A percentile compares a stretch with the other conserved stretches of the same genome.
These are phyloP conservation scores for Sceliomorpha sp. DNA, from an alignment of 2,888 invertebrate genomes.

Conservation along the genomic window DNA sequence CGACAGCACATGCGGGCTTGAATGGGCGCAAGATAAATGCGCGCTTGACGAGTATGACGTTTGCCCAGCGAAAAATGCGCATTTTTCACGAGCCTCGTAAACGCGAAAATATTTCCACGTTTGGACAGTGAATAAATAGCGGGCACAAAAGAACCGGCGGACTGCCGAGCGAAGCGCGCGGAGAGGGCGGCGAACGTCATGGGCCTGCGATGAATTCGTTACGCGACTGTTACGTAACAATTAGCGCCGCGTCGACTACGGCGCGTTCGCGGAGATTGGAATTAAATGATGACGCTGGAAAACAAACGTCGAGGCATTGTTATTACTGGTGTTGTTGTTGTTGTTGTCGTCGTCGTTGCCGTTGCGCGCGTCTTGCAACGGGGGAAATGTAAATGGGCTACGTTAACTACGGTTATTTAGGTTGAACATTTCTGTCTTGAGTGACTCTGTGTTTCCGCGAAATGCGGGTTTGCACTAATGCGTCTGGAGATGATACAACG, in stretches of 20 bases:
- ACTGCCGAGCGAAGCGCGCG: too few species aligned
- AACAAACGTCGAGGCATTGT: too few species aligned
- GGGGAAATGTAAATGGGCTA: too few species aligned
- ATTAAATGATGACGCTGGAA: constrained; percentile 14
- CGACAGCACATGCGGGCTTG: background rate
- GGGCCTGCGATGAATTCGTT: constrained; percentile 8
- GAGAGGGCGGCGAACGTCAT: background rate
- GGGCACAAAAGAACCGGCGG: background rate
- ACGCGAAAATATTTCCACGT: constrained; percentile 19
- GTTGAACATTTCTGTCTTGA: too few species aligned
- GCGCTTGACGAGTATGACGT: background rate
- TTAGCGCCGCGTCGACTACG: constrained; percentile 18
- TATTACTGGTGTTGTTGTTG: too few species aligned
- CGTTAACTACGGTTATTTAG: too few species aligned
- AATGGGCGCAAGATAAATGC: constrained; percentile 12
- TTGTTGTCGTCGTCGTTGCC: too few species aligned
- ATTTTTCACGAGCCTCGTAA: constrained; percentile 3
- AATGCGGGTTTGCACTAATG: too few species aligned
- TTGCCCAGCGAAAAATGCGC: background rate
- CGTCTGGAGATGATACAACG: too few species aligned
- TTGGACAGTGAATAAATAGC: constrained; percentile 19
- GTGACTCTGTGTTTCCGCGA: too few species aligned
- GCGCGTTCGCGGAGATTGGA: constrained; percentile 16
- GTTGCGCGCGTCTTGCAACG: too few species aligned
- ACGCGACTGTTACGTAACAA: constrained; percentile 14